Percentiles rank a stretch among this genome's conserved stretches.
These are phyloP conservation scores for Mystacornis crossleyi DNA, from an alignment of 2,113 vertebrate species.

Conservation along the genomic window DNA sequence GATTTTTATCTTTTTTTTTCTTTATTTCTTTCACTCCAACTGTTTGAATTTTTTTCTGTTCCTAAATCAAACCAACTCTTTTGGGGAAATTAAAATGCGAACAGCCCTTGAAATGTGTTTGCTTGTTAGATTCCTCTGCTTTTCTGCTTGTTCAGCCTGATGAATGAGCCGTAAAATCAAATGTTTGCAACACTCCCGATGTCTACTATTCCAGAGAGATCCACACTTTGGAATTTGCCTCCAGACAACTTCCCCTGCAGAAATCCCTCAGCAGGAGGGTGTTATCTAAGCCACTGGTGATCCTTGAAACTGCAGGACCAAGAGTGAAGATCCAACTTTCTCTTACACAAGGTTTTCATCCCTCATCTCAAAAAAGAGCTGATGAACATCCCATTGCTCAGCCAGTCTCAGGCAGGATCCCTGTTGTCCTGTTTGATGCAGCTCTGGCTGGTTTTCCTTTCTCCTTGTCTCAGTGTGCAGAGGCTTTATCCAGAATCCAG, in stretches of 20 bases:
- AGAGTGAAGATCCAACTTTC: not conserved
- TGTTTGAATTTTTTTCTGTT: not conserved
- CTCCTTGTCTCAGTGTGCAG: fast-evolving
- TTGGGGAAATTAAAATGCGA: not conserved
- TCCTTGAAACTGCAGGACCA: not conserved
- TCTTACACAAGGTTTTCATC: not conserved
- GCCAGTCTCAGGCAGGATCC: not conserved
- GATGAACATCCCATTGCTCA: not conserved
- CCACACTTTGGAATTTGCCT: not conserved
- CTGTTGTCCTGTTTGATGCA: not conserved
- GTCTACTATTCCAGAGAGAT: not conserved
- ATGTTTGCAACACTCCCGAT: fast-evolving
- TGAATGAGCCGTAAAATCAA: not conserved
- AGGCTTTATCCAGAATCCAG: not conserved
- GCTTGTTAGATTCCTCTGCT: not conserved
- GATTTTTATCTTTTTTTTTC: not conserved
- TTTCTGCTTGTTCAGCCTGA: not conserved
- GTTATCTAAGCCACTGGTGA: not conserved
- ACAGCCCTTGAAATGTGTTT: not conserved
- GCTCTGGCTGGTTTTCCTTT: not conserved
- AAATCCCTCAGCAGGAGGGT: not conserved
- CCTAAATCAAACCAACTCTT: not conserved
- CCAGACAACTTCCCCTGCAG: not conserved
- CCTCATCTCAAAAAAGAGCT: not conserved
- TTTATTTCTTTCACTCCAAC: not conserved